Evolutionary conservation across 2,888 invertebrate genomes (phyloP).

Genomic region (Pyrrhosoma nymphula): DNA sequence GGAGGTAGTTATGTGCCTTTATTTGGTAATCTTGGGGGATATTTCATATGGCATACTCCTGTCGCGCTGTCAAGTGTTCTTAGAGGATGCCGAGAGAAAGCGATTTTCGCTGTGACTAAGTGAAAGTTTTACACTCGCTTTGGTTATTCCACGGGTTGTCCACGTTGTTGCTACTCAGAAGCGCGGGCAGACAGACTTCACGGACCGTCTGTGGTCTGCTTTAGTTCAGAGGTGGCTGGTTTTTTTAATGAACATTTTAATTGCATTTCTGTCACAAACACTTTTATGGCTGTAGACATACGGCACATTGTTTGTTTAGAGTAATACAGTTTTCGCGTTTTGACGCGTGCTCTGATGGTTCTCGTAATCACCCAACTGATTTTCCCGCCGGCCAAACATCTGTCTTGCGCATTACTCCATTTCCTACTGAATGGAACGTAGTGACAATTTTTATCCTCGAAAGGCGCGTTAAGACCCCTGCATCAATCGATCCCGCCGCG

Average conservation of each 20-base stretch:
- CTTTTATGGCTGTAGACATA: neutral
- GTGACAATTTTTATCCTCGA: neutral
- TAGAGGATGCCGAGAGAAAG: slow-evolving; percentile 21
- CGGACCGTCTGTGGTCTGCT: too few species aligned
- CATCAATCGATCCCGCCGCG: neutral
- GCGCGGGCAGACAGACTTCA: too few species aligned
- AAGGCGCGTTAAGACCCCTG: neutral
- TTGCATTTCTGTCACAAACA: neutral
- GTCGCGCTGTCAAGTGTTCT: neutral
- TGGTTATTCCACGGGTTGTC: neutral
- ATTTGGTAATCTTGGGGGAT: neutral
- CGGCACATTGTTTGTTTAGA: neutral
- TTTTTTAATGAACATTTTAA: neutral
- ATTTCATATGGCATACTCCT: neutral
- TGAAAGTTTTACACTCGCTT: slow-evolving; percentile 45
- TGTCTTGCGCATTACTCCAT: neutral
- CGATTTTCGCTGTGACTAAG: neutral
- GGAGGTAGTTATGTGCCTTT: neutral
- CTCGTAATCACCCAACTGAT: neutral
- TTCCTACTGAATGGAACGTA: neutral
- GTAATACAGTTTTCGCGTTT: neutral
- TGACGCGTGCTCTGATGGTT: neutral
- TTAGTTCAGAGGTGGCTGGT: neutral
- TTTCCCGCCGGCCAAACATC: neutral
- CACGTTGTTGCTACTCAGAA: neutral